These are phyloP conservation scores for Saxidomus purpurata DNA, from an alignment of 1,140 invertebrate species.

Conservation along the genomic window DNA sequence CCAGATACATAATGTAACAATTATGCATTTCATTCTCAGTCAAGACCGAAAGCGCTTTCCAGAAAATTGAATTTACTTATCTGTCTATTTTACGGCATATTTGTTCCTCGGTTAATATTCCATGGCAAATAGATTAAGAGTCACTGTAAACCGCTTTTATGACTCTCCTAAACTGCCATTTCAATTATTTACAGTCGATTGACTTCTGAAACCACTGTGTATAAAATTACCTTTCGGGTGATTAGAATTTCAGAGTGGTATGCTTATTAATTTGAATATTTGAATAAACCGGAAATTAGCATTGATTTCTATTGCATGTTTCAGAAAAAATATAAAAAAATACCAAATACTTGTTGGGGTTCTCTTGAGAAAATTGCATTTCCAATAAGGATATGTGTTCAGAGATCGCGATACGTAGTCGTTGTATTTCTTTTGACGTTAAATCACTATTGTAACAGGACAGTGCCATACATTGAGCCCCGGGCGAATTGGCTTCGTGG, in stretches of 20 bases:
- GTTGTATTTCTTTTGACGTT: not conserved
- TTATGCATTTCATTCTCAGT: no score
- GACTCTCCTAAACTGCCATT: no score
- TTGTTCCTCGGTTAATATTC: no score
- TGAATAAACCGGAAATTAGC: slow-evolving; percentile 28
- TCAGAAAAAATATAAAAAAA: not conserved
- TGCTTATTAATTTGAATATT: slow-evolving; percentile 13
- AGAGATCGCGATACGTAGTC: not conserved
- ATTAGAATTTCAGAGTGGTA: slow-evolving; percentile 22
- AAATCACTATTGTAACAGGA: not conserved
- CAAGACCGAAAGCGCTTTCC: no score
- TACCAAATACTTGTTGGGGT: not conserved
- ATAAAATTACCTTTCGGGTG: not conserved
- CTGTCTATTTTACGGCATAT: no score
- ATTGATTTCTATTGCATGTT: not conserved
- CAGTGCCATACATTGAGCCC: not conserved
- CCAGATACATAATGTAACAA: no score
- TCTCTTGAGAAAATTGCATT: slow-evolving; percentile 26
- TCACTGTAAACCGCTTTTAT: no score
- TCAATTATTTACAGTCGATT: no score
- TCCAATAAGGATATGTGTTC: not conserved
- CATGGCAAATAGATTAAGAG: no score
- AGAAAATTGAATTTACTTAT: no score
- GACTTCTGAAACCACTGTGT: no score
- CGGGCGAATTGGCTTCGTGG: no score